Conservation (phyloP, 2,888 invertebrate species). For the Calameuta pallipes region DNA sequence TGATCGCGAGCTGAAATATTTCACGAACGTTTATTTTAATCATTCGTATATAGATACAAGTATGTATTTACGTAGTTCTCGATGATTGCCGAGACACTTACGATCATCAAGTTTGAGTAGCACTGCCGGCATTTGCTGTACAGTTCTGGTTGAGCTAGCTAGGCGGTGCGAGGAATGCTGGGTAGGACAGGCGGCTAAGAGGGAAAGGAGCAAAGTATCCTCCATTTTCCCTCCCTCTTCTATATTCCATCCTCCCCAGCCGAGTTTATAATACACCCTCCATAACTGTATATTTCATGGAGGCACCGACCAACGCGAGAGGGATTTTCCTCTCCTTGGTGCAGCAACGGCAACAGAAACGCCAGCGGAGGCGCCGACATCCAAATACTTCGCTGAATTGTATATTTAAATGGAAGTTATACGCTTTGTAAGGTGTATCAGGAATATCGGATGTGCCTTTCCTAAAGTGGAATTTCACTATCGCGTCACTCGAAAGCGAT, state of each 20-base stretch:
- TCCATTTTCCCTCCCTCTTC: slow-evolving; percentile 33
- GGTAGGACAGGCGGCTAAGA: slow-evolving; percentile 31
- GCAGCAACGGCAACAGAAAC: background rate
- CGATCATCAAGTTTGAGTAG: slow-evolving; percentile 36
- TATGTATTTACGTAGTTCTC: no score
- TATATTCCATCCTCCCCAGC: slow-evolving; percentile 3
- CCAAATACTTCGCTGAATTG: slow-evolving; percentile 10
- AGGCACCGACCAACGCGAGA: slow-evolving; percentile 39
- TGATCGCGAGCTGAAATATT: background rate
- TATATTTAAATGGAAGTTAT: slow-evolving; percentile 33
- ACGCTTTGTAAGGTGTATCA: slow-evolving; percentile 8
- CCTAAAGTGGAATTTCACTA: background rate
- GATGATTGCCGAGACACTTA: no score
- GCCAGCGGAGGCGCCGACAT: background rate
- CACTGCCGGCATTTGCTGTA: slow-evolving; percentile 49
- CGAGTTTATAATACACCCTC: slow-evolving; percentile 43
- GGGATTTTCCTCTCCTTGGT: background rate
- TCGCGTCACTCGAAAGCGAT: background rate
- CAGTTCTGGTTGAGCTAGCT: slow-evolving; percentile 39
- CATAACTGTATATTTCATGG: slow-evolving; percentile 53
- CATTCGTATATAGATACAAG: no score
- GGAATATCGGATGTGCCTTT: slow-evolving; percentile 1
- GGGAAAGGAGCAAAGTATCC: slow-evolving; percentile 31
- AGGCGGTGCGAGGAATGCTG: slow-evolving; percentile 17
- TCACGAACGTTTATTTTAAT: background rate